Evolutionary conservation across 2,888 invertebrate genomes (phyloP).

Genomic region (Bimastos eiseni): DNA sequence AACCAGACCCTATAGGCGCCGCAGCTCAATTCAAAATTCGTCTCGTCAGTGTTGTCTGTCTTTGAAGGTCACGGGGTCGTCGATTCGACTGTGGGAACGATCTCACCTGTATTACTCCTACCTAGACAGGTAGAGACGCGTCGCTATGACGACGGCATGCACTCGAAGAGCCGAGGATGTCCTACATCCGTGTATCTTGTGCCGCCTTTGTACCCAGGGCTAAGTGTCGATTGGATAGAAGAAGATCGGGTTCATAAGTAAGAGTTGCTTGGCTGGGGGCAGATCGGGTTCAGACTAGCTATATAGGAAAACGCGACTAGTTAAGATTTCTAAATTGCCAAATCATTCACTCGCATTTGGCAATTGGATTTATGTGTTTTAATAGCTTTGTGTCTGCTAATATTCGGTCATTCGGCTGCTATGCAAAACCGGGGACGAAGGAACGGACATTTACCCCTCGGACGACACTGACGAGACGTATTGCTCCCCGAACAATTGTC

Average conservation of each 20-base stretch:
- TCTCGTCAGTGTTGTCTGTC: background rate
- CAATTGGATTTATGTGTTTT: too few relatives aligned
- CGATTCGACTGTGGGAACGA: background rate
- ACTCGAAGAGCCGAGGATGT: background rate
- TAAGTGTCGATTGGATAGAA: background rate
- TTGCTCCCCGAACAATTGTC: too few relatives aligned
- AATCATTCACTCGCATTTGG: too few relatives aligned
- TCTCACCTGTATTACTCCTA: conserved; percentile 8
- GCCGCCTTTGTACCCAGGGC: background rate
- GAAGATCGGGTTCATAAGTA: background rate
- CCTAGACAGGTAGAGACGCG: background rate
- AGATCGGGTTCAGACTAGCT: too few relatives aligned
- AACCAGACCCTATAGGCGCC: background rate
- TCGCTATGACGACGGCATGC: background rate
- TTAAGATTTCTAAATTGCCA: too few relatives aligned
- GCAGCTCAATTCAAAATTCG: background rate
- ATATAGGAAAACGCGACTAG: too few relatives aligned
- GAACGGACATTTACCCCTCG: too few relatives aligned
- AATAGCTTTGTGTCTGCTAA: too few relatives aligned
- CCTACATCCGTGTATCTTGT: background rate
- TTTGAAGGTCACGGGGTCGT: background rate
- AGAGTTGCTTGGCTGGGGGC: too few relatives aligned
- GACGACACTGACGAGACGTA: too few relatives aligned
- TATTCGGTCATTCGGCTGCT: too few relatives aligned
- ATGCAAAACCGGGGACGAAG: too few relatives aligned